Evolutionary conservation across 2,888 invertebrate genomes (phyloP).

Genomic region (Acleris emargana): DNA sequence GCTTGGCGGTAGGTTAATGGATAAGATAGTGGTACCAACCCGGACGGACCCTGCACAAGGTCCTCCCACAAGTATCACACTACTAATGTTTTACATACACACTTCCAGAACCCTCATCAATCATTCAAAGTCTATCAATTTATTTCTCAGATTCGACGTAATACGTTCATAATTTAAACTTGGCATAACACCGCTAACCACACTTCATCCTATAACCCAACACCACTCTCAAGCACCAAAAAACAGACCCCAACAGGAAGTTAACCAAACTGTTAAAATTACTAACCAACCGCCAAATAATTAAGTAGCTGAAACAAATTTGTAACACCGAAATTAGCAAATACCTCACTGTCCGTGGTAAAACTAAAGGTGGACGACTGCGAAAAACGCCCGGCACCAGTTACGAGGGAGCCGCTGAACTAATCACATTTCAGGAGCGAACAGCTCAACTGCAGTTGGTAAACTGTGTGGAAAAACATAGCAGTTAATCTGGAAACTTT

Average conservation of each 20-base stretch:
- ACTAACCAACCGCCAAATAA: constrained; percentile 20
- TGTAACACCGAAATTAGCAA: constrained; percentile 77
- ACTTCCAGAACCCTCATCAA: too few relatives aligned
- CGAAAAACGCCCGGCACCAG: constrained; percentile 64
- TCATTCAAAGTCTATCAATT: too few relatives aligned
- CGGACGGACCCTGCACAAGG: too few relatives aligned
- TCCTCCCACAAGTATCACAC: too few relatives aligned
- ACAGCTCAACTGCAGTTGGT: constrained; percentile 51
- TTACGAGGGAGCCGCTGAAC: background rate
- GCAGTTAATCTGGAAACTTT: constrained; percentile 79
- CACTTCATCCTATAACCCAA: background rate
- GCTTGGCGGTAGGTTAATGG: too few relatives aligned
- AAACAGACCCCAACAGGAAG: background rate
- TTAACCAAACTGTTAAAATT: constrained; percentile 24
- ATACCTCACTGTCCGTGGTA: constrained; percentile 78
- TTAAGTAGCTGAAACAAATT: constrained; percentile 66
- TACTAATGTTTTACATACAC: too few relatives aligned
- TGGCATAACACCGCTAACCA: background rate
- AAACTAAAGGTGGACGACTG: constrained; percentile 68
- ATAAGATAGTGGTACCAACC: too few relatives aligned
- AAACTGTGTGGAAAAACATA: constrained; percentile 58
- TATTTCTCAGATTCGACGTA: too few relatives aligned
- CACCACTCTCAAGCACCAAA: background rate
- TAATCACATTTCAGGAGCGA: background rate
- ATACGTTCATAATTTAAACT: too few relatives aligned